Percentiles rank a stretch among this genome's conserved stretches.
These are phyloP conservation scores for Aurelia aurita complex sp. Pacific DNA, from an alignment of 30 jellyfish, hydroid and myxozoan genomes.

Conservation along the genomic window DNA sequence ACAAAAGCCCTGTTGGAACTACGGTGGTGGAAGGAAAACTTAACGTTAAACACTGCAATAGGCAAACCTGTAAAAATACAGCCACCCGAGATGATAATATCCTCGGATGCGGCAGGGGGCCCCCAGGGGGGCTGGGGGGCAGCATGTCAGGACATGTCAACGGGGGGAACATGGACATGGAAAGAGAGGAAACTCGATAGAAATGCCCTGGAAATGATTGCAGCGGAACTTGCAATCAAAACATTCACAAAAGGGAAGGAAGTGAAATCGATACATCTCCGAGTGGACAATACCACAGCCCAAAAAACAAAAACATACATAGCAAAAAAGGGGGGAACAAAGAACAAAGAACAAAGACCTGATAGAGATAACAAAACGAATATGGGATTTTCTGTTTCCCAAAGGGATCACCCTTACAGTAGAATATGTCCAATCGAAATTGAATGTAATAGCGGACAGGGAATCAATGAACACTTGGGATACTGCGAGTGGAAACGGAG, in stretches of 20 bases:
- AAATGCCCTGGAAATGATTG: conserved; percentile 32
- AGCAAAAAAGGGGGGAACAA: not conserved
- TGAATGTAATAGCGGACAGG: not conserved
- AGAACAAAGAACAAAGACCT: not conserved
- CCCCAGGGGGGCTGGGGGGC: conserved; percentile 5
- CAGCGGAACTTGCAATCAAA: conserved; percentile 35
- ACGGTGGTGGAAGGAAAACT: conserved; percentile 21
- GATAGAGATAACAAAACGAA: not conserved
- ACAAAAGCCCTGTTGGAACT: conserved; percentile 13
- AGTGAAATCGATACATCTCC: conserved; percentile 11
- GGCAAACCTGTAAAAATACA: too few species aligned
- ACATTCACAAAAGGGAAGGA: conserved; percentile 23
- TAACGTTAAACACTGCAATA: conserved; percentile 1
- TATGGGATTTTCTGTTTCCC: conserved; percentile 3
- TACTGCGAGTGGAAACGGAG: not conserved
- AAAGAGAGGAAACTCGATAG: not conserved
- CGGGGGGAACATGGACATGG: conserved; percentile 26
- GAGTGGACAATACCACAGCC: conserved; percentile 11
- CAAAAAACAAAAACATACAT: not conserved
- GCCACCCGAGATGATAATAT: too few species aligned
- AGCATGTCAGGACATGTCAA: conserved; percentile 13
- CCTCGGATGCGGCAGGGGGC: too few species aligned
- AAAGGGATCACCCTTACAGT: conserved; percentile 15
- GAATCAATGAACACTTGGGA: conserved; percentile 12
- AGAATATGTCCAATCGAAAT: conserved; percentile 20